Percentiles rank a stretch among this genome's conserved stretches.
These are phyloP conservation scores for Diaperis boleti DNA, from an alignment of 2,888 invertebrate species.

Conservation along the genomic window DNA sequence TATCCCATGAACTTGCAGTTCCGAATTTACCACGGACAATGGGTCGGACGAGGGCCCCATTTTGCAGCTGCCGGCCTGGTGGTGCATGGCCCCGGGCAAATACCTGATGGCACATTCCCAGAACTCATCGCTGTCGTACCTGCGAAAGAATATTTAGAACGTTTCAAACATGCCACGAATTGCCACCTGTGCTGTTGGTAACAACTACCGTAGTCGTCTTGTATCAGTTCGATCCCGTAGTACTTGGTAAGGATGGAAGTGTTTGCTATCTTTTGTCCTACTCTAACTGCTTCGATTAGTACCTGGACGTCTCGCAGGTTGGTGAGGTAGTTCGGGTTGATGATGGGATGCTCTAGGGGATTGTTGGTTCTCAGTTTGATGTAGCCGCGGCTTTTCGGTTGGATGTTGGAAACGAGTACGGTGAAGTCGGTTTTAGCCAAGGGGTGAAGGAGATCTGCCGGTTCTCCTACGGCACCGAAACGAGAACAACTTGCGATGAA, in stretches of 20 bases:
- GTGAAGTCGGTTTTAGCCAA: not conserved
- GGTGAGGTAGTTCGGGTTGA: constrained; percentile 81
- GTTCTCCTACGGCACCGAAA: constrained; percentile 65
- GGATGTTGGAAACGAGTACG: not conserved
- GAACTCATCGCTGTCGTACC: constrained; percentile 41
- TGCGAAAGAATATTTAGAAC: not conserved
- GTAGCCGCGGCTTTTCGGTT: constrained; percentile 74
- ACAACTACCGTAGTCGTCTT: constrained; percentile 68
- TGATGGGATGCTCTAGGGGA: constrained; percentile 76
- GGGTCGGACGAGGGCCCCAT: constrained; percentile 78
- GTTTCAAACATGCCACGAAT: not conserved
- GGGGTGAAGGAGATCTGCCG: constrained; percentile 49
- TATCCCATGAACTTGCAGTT: constrained; percentile 46
- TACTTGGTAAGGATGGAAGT: not conserved
- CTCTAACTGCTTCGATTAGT: constrained; percentile 58
- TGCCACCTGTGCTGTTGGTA: not conserved
- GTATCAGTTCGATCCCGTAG: not conserved
- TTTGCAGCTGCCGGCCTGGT: constrained; percentile 82
- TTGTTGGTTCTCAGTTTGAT: constrained; percentile 74
- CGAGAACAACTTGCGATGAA: constrained; percentile 71
- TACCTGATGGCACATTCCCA: constrained; percentile 77
- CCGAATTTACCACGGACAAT: constrained; percentile 69
- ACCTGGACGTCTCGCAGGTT: constrained; percentile 59
- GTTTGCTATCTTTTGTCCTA: not conserved
- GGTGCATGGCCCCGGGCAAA: constrained; percentile 80